Evolutionary conservation across 2,113 vertebrate species (phyloP).

Genomic region (Charina bottae): DNA sequence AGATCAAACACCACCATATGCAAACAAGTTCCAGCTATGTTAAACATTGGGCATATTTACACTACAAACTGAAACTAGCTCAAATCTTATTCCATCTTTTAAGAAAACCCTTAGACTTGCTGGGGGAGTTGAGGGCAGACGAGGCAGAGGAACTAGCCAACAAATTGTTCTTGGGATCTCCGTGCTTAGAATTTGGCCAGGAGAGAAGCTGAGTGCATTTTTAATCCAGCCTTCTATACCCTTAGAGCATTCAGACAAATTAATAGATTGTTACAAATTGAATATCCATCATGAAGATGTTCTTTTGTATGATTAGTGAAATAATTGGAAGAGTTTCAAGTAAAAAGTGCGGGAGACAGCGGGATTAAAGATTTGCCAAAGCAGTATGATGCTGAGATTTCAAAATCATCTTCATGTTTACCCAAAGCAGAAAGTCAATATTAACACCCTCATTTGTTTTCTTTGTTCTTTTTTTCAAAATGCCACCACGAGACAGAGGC

Average conservation of each 20-base stretch:
- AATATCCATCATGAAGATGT: neutral
- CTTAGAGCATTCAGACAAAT: neutral
- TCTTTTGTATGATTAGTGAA: neutral
- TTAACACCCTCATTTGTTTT: neutral
- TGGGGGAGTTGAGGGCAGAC: neutral
- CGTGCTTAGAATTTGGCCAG: neutral
- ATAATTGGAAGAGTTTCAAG: neutral
- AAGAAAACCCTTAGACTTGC: neutral
- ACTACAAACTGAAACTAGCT: neutral
- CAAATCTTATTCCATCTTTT: neutral
- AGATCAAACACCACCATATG: neutral
- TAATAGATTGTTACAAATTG: neutral
- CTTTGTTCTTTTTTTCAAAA: neutral
- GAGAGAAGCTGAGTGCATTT: neutral
- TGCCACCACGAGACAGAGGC: neutral
- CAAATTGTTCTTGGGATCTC: neutral
- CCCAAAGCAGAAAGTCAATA: neutral
- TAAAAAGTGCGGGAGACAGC: neutral
- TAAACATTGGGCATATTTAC: conserved; percentile 5
- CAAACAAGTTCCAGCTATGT: conserved; percentile 3
- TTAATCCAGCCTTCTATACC: neutral
- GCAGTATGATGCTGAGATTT: neutral
- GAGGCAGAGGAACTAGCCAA: neutral
- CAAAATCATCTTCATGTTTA: neutral
- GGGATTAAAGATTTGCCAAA: neutral